Base-by-base conservation (phyloP, 2,888 invertebrate species). In the Cantharis rustica region DNA sequence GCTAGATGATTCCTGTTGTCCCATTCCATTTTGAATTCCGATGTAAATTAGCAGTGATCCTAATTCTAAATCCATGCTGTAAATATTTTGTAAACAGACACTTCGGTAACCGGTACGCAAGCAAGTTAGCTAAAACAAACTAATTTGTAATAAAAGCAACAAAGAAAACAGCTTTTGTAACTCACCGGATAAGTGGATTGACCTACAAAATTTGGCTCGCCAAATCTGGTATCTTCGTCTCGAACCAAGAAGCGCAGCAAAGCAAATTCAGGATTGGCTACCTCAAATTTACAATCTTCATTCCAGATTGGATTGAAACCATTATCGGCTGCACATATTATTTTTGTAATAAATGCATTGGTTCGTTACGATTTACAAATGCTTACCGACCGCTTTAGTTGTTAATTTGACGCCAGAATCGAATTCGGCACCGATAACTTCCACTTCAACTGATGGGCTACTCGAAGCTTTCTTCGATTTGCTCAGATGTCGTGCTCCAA, bases 281-380 rank as follows among this genome's bases (percentile, higher is more conserved):
- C 91, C 61, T 93, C 92, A 86, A 98, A 97, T 83, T 95, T 94
- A 88, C 95, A 95, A 10, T 91, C 90, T 85, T 97, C 96, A 85
- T 96, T 95, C 98, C 98, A 98, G 75, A 94, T 90, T 0, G 98
- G 98, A 89, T 97, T 97, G 79, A 98, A 93, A 2, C 98, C 98
- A 88, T 98, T 98, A 87, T 98, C 98, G 82, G 92, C 95, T 95
- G 79, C 2, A 75, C n/a, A 71, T 15, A 61, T 17, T 13, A 31
- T 9, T 26, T 61, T 71, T 13, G 16, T 47, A 72, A 5, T 16
- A 61, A 17, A 27, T 15, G 7, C 26, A 47, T 68, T 7, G 3
- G 7, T 9, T 15, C n/a, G 10, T 9, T 62, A 16, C 64, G 26
- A 66, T 47, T 71, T 62, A 68, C 5, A 64, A n/a, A 47, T 47